Percentiles rank a stretch among this genome's conserved stretches.
Evolutionary conservation across 2,797 vertebrate genomes (phyloP).

Genomic region (Podarcis lilfordi): DNA sequence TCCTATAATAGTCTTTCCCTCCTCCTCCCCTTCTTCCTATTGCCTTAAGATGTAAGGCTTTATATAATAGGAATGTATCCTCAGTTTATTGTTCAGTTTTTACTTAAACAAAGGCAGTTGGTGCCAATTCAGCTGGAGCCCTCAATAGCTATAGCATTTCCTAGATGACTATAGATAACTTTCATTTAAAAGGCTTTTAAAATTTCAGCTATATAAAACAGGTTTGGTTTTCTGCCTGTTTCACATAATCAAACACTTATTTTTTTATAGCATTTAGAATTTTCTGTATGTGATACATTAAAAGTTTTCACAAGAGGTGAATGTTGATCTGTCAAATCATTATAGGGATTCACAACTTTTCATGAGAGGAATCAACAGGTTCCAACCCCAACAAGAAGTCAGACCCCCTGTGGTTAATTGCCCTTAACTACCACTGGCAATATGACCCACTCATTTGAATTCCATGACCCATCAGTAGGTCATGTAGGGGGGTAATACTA

Average conservation of each 20-base stretch:
- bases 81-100: slow-evolving; percentile 20
- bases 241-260: not conserved
- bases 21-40: slow-evolving; percentile 25
- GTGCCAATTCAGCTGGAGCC: not conserved
- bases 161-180: not conserved
- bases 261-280: not conserved
- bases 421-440: no score
- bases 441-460: not conserved
- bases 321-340: not conserved
- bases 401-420: not conserved
- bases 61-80: slow-evolving; percentile 25
- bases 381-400: not conserved
- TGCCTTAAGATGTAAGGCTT: slow-evolving; percentile 32
- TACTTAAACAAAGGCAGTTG: not conserved
- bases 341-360: not conserved
- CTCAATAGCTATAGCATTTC: not conserved
- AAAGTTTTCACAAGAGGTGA: not conserved
- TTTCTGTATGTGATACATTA: not conserved
- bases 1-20: slow-evolving; percentile 34
- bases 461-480: not conserved
- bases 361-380: not conserved
- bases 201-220: not conserved
- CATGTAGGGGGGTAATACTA: no score
- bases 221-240: slow-evolving; percentile 8
- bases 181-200: not conserved